Evolutionary conservation across 2,797 vertebrate genomes (phyloP), one percentile per base, ranked within the genome.

Genomic region (Ciconia nigra): DNA sequence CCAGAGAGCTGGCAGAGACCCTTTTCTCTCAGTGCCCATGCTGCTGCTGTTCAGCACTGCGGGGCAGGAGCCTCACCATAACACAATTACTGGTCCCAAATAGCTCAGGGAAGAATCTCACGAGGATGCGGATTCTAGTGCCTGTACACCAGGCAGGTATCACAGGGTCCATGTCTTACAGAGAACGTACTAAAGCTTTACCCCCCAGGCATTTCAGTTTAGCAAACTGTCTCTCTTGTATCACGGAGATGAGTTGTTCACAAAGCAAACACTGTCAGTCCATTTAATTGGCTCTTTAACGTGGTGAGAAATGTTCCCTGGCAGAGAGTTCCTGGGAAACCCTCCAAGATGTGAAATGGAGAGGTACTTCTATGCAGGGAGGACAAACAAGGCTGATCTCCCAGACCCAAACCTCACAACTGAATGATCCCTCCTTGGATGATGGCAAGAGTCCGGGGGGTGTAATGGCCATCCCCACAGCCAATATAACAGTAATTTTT

Each of bases 261-360:
- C 67, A 89, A 93, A 96, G 72, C 76, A 95, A 95, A 87, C 28
- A 25, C 74, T 39, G 82, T 71, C 92, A 93, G 65, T 65, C 67
- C 58, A 14, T 80, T 93, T 96, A 94, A 95, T 92, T 93, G 90
- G 84, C 80, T 89, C 80, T 93, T 95, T 89, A 94, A 86, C 80
- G 47, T 29, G 37, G 79, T 59, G 89, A 92, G 91, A 96, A 88
- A 95, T 94, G 94, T 90, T 95, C 80, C 39, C 55, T 90, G 91
- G 94, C 77, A 83, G n/a, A 73, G 42, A 49, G 81, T 1, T 94
- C 49, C 92, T n/a, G 89, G 96, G 94, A 96, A 96, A 51, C 44
- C 65, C 87, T 96, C 96, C 94, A 96, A 92, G 94, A 85, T 1
- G 0, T 91, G 94, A 96, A 93, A 96, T 29, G 85, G 79, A 96